Evolutionary conservation across 2,113 vertebrate species (phyloP), one percentile per base, ranked within the genome.

Genomic region (Equus przewalskii): DNA sequence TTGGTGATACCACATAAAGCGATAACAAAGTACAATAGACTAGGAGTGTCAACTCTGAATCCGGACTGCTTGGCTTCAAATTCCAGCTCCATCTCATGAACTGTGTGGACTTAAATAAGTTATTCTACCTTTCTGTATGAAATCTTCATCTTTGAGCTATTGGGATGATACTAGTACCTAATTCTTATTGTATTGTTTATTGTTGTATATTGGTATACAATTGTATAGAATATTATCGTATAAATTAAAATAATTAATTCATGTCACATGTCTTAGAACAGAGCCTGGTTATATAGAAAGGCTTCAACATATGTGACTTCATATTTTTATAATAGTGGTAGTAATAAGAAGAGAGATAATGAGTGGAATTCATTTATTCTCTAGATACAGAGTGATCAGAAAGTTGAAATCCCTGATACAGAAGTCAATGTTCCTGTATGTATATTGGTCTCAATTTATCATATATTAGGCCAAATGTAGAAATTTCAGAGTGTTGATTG

Each of bases 241-340:
- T 46, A 64, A 89, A 78, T 70, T 69, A 94, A 86, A 94, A 82
- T 80, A 79, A 64, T 46, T 60, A 72, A 89, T 81, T 33, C 65
- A 64, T 41, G 7, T 62, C 9, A 30, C 49, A 76, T 33, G 49
- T 58, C 28, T 58, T 81, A 70, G 54, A 90, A 91, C 6, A 78
- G 11, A 83, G 6, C 15, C 6, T n/a, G 18, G 7, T 54, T 78
- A 46, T 72, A 56, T n/a, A 24, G 33, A 93, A 83, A 69, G 21
- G 30, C 69, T 13, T 44, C 13, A 79, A 76, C 56, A 78, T 54
- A 33, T 19, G 0, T 67, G 65, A 56, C 62, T 49, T 86, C 15
- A 33, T 58, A 15, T 46, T 64, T 92, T 94, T 79, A 56, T 79
- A 84, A 46, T 26, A 72, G n/a, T 91, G 22, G 18, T 28, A 46